A percentile compares a stretch with the other conserved stretches of the same genome.
Conservation (phyloP, 2,797 vertebrate species). For the Melanotaenia boesemani region DNA sequence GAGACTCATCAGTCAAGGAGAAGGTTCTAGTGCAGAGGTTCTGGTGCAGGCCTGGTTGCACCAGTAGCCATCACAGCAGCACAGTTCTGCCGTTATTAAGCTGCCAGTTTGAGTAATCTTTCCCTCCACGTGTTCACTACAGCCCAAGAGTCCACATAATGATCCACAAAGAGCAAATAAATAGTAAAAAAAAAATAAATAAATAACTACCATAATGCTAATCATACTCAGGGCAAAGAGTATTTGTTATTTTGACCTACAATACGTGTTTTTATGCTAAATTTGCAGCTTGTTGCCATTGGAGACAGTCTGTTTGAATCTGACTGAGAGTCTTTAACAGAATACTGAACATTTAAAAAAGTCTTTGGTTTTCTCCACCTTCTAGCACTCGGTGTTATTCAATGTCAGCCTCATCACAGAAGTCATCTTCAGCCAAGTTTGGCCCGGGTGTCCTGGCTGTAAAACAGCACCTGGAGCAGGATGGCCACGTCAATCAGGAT, state of each 20-base stretch:
- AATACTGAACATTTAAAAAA: background rate
- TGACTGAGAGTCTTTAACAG: background rate
- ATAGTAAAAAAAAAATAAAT: slow-evolving; percentile 27
- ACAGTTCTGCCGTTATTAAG: slow-evolving; percentile 36
- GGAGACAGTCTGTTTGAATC: background rate
- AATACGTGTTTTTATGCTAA: background rate
- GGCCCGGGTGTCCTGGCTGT: slow-evolving; percentile 70
- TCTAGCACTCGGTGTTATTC: background rate
- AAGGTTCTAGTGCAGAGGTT: slow-evolving; percentile 2
- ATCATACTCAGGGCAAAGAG: background rate
- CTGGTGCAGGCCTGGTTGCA: slow-evolving; percentile 27
- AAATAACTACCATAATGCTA: slow-evolving; percentile 3
- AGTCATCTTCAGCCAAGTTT: slow-evolving; percentile 74
- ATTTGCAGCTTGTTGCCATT: background rate
- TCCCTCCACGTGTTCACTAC: slow-evolving; percentile 11
- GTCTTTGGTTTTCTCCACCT: slow-evolving; percentile 35
- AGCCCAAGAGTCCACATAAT: slow-evolving; percentile 4
- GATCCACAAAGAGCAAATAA: slow-evolving; percentile 23
- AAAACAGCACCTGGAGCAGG: slow-evolving; percentile 84
- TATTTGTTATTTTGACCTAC: background rate
- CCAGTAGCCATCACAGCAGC: slow-evolving; percentile 43
- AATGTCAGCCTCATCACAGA: background rate
- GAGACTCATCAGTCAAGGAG: slow-evolving; percentile 54
- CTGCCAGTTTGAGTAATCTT: slow-evolving; percentile 56
- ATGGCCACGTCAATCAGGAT: slow-evolving; percentile 85